Conservation (phyloP, 1,140 invertebrate genomes). For the Drosophila rhopaloa region DNA sequence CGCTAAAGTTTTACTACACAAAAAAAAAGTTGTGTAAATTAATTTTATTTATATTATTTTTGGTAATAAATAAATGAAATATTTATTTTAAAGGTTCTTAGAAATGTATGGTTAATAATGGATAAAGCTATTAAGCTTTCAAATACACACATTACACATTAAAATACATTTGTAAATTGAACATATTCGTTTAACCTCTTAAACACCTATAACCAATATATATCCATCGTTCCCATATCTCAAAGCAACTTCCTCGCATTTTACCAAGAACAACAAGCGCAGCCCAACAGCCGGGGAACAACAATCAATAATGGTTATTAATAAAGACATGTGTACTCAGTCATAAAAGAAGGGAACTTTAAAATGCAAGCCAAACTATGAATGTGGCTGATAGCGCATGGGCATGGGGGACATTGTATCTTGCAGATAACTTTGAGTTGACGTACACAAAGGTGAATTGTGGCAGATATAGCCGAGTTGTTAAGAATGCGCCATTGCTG, state of each 20-base stretch:
- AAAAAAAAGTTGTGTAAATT: no score
- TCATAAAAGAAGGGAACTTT: conserved; percentile 61
- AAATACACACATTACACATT: no score
- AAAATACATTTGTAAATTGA: neutral
- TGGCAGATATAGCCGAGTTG: conserved; percentile 45
- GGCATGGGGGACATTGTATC: conserved; percentile 46
- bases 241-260: conserved; percentile 28
- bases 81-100: no score
- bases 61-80: no score
- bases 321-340: conserved; percentile 75
- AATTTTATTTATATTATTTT: no score
- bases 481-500: conserved; percentile 61
- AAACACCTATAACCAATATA: neutral
- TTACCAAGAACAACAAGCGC: conserved; percentile 43
- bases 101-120: no score
- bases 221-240: neutral
- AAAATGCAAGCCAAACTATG: conserved; percentile 68
- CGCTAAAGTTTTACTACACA: no score
- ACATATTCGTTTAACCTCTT: neutral
- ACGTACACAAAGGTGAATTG: conserved; percentile 49
- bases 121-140: no score
- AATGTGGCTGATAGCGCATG: conserved; percentile 32
- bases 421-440: conserved; percentile 53
- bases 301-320: conserved; percentile 74
- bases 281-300: conserved; percentile 12